phyloP scores from a whole-genome alignment of 1,140 invertebrate species.

The Drosophila lacertosa region DNA sequence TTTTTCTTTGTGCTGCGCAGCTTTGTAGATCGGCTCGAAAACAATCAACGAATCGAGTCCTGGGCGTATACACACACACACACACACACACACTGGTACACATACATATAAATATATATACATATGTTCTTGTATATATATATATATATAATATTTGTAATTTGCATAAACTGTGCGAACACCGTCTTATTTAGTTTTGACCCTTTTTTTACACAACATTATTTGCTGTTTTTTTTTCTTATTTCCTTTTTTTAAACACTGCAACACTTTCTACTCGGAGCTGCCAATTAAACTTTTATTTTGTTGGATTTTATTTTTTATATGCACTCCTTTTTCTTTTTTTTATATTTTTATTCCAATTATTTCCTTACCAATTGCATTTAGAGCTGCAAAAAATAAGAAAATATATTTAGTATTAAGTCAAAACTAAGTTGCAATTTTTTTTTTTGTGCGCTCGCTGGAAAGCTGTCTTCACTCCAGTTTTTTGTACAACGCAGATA shows the following conservation, averaged over 20 bases:
- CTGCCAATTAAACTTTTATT: slow-evolving; percentile 17
- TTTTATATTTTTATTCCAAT: slow-evolving; percentile 20
- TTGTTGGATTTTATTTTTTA: slow-evolving; percentile 10
- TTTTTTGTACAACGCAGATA: slow-evolving; percentile 21
- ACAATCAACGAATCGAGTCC: slow-evolving; percentile 43
- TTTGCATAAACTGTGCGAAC: slow-evolving; percentile 31
- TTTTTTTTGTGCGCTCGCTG: not conserved
- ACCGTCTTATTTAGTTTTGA: slow-evolving; percentile 15
- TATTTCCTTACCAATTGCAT: slow-evolving; percentile 69
- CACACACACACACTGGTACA: too few relatives aligned
- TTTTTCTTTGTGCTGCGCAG: slow-evolving; percentile 70
- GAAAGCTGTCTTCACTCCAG: not conserved
- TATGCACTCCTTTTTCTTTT: slow-evolving; percentile 23
- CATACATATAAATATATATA: slow-evolving; percentile 10
- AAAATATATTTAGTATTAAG: not conserved
- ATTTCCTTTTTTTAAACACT: slow-evolving; percentile 25
- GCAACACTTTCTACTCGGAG: slow-evolving; percentile 23
- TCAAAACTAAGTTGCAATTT: not conserved
- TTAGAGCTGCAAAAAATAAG: slow-evolving; percentile 51
- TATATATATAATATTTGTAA: slow-evolving; percentile 15
- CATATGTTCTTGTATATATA: not conserved
- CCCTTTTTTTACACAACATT: slow-evolving; percentile 10
- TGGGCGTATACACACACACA: slow-evolving; percentile 40
- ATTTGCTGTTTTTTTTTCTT: slow-evolving; percentile 1
- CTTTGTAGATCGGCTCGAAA: slow-evolving; percentile 57